Base-by-base conservation (phyloP, 2,113 vertebrate species). In the Megaceryle maxima region DNA sequence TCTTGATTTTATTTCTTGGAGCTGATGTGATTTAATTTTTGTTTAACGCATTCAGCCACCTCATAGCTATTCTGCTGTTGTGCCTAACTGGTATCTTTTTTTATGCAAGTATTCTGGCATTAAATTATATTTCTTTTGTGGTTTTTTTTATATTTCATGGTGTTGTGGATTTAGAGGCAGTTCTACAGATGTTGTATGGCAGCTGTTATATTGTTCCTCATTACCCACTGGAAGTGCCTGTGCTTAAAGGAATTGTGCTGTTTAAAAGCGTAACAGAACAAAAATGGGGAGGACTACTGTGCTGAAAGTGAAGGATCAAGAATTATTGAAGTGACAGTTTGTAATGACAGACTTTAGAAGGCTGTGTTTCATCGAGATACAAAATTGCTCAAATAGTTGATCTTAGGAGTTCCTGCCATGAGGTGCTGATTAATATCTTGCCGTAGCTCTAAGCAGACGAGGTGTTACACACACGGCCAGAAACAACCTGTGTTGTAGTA, bases 401-500 rank as follows among this genome's bases (percentile, higher is more conserved):
- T 20, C 25, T 84, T 33, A 3, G 28, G n/a, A 75, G 48, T 51
- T 88, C 10, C 62, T 90, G 46, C 55, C 78, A 22, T 59, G 64
- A 75, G 73, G 1, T 74, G 31, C 76, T 75, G 43, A 18, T 83
- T 53, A 69, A 29, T 78, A 29, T 5, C 43, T 94, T 63, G 20
- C 24, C 1, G 3, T 43, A 77, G 35, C 66, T 73, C 20, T 79
- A 60, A 78, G 83, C 35, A 64, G 44, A 22, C 15, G 28, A 48
- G 35, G 9, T 24, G 18, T 88, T 26, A 60, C 20, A 39, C 5
- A 4, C 0, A 0, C 59, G 37, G 41, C 55, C 16, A 33, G 46
- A 59, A 87, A 4, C 16, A 67, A 19, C 33, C 25, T 60, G 17
- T 64, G 1, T 5, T 56, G 68, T 10, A 2, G n/a, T 59, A 84